Percentiles rank a stretch among this genome's conserved stretches.
Evolutionary conservation across 2,797 vertebrate species (phyloP).

Genomic region (Rhadinocentrus ornatus): DNA sequence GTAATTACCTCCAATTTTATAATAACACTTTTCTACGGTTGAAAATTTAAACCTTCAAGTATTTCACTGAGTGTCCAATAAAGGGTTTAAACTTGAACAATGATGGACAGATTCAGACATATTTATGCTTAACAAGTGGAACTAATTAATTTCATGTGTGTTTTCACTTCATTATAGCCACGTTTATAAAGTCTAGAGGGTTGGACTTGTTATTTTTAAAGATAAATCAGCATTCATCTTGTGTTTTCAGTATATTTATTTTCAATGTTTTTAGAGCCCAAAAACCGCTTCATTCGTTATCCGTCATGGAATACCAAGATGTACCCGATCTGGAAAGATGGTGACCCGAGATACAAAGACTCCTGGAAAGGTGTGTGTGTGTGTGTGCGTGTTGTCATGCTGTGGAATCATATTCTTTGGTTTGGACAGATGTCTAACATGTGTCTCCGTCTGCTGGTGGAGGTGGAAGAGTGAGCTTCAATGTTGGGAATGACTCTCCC

Average conservation of each 20-base stretch:
- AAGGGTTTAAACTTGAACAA: neutral
- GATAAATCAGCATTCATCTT: neutral
- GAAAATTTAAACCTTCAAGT: no score
- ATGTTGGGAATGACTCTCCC: slow-evolving; percentile 90
- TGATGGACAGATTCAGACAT: slow-evolving; percentile 4
- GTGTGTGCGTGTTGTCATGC: no score
- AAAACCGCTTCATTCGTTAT: slow-evolving; percentile 77
- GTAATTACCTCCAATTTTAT: no score
- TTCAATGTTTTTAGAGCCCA: slow-evolving; percentile 73
- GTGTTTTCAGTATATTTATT: neutral
- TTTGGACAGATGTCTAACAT: neutral
- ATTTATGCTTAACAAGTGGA: rapidly evolving
- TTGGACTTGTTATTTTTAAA: no score
- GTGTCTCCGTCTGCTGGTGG: neutral
- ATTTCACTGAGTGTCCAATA: no score
- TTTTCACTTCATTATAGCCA: neutral
- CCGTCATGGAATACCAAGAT: slow-evolving; percentile 86
- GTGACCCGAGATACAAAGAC: slow-evolving; percentile 73
- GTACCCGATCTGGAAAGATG: slow-evolving; percentile 88
- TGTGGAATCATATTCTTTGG: no score
- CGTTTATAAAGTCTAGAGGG: no score
- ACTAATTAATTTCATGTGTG: neutral
- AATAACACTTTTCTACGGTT: no score
- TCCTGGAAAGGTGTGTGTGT: slow-evolving; percentile 88
- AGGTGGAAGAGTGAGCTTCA: slow-evolving; percentile 89